Conservation (phyloP, 2,797 vertebrate species). For the Synaphobranchus kaupii region DNA sequence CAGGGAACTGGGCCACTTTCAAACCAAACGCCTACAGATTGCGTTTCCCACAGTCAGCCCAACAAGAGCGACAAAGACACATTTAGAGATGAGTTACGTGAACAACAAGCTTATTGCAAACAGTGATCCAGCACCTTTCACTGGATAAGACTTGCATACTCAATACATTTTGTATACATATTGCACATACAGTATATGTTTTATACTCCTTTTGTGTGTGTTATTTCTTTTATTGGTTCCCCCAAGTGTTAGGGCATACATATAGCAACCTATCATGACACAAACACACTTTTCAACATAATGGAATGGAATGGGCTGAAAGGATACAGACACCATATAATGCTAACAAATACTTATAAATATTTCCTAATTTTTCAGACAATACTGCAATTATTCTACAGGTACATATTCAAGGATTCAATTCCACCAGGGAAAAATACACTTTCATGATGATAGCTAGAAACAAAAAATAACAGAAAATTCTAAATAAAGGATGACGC, state of each 20-base stretch:
- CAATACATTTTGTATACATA: background rate
- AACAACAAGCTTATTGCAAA: background rate
- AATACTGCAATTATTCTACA: background rate
- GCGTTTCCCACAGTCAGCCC: conserved; percentile 44
- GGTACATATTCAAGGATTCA: background rate
- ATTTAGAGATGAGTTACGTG: background rate
- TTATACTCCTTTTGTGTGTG: background rate
- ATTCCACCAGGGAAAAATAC: background rate
- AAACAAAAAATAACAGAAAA: background rate
- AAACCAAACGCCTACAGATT: conserved; percentile 62
- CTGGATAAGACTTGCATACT: background rate
- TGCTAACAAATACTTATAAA: background rate
- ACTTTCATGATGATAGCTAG: background rate
- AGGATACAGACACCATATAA: background rate
- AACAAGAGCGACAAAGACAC: conserved; percentile 31
- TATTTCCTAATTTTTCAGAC: background rate
- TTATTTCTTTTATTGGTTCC: background rate
- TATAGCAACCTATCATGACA: background rate
- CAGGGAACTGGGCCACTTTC: conserved; percentile 65
- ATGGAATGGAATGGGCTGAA: background rate
- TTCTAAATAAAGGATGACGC: background rate
- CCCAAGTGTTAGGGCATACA: conserved; percentile 17
- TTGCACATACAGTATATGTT: background rate
- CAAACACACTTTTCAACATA: background rate
- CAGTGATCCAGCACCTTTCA: background rate